Evolutionary conservation across 1,140 invertebrate species (phyloP), one percentile per base, ranked within the genome.

Genomic region (Brachionus plicatilis): DNA sequence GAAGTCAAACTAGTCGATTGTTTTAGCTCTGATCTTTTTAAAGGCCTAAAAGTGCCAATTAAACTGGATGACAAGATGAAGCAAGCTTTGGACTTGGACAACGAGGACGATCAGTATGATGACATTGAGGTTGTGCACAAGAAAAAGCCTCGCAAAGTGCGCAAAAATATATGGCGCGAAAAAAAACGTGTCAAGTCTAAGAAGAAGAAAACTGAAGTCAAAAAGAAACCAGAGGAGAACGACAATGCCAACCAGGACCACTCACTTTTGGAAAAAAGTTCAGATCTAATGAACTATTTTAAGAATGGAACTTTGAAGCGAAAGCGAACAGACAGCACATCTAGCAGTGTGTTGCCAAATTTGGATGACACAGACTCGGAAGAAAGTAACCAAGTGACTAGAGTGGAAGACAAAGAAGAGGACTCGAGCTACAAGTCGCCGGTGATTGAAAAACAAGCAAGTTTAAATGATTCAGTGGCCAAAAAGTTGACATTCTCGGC

Each of bases 1-100:
- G 33, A 82, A n/a, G 24, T 82, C 12, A 65, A 60, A 43, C 7
- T 82, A 12, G 12, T 82, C 27, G 79, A 82, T 27, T 82, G 79
- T 68, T 82, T 82, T 65, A 41, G 33, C 56, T 65, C 17, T 33
- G 53, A 65, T 20, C 37, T 68, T 14, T 68, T 65, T 14, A 60
- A 65, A 45, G 79, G 65, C 3, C 53, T 41, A 37, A 65, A 45
- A 47, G 53, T 50, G 6, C 53, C 79, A 14, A 82, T 82, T 33
- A 60, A 82, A 20, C 27, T 82, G 12, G 14, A 53, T 20, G 43
- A 68, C 14, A 33, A 65, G 2, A 41, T 82, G 20, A 82, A 82
- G 60, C 27, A 14, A 11, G 41, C 24, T 20, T 47, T 82, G 41
- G 37, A 82, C 14, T 29, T 76, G 24, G 72, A 53, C 8, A 45